Evolutionary conservation across 2,113 vertebrate species (phyloP).

Genomic region (Seriola rivoliana): DNA sequence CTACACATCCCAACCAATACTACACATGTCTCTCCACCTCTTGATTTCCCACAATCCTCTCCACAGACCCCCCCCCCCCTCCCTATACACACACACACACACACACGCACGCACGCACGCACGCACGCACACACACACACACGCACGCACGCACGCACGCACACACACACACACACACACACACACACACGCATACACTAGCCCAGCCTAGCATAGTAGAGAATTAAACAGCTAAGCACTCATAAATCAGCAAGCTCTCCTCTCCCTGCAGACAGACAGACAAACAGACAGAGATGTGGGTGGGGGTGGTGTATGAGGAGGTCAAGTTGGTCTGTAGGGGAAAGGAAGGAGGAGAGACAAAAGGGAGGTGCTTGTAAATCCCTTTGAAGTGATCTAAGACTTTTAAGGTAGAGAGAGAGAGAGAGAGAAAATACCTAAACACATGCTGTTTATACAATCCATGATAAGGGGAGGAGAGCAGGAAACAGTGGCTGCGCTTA

Average conservation of each 20-base stretch:
- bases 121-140: neutral
- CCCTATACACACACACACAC: neutral
- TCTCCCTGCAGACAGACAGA: conserved; percentile 64
- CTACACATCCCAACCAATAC: conserved; percentile 42
- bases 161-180: neutral
- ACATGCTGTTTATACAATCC: conserved; percentile 42
- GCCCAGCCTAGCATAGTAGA: conserved; percentile 29
- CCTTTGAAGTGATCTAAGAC: conserved; percentile 41
- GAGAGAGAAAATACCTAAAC: conserved; percentile 17
- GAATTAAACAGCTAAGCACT: conserved; percentile 74
- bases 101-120: neutral
- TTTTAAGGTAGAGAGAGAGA: conserved; percentile 35
- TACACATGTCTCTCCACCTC: conserved; percentile 60
- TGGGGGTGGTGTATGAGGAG: conserved; percentile 27
- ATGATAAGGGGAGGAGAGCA: conserved; percentile 28
- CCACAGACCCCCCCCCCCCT: neutral
- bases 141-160: conserved; percentile 5
- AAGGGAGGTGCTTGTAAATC: conserved; percentile 58
- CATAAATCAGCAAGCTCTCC: conserved; percentile 67
- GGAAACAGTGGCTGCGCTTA: conserved; percentile 13
- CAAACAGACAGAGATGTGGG: conserved; percentile 51
- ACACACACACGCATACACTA: conserved; percentile 3
- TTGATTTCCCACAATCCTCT: conserved; percentile 26
- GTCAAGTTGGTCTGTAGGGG: conserved; percentile 23
- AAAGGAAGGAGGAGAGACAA: conserved; percentile 34